phyloP scores from a whole-genome alignment of 2,113 vertebrate genomes.

The Actenoides hombroni region DNA sequence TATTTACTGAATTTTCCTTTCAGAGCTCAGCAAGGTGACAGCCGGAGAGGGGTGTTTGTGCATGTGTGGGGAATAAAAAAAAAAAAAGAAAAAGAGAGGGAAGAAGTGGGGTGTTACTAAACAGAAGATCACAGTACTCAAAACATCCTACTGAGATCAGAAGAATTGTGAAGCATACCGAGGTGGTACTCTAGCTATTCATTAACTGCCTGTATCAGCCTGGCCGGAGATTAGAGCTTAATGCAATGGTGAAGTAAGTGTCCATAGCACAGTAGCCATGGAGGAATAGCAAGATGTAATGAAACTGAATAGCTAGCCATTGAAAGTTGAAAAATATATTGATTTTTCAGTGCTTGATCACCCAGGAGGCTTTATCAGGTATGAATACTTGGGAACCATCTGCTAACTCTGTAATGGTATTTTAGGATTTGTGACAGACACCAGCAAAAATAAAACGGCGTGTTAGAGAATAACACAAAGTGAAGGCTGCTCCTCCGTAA shows the following conservation, averaged over 20 bases:
- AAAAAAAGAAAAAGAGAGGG: constrained; percentile 2
- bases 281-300: constrained; percentile 70
- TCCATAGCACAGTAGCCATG: constrained; percentile 63
- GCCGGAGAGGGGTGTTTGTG: constrained; percentile 56
- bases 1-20: constrained; percentile 45
- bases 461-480: constrained; percentile 62
- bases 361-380: constrained; percentile 70
- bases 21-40: constrained; percentile 53
- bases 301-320: constrained; percentile 68
- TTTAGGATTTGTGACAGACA: constrained; percentile 73
- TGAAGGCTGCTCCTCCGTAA: constrained; percentile 17
- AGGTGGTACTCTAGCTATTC: constrained; percentile 58
- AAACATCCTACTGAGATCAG: constrained; percentile 73
- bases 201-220: constrained; percentile 63
- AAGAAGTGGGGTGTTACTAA: constrained; percentile 67
- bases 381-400: constrained; percentile 56
- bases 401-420: constrained; percentile 67
- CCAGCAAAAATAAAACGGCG: constrained; percentile 58
- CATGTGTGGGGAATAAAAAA: constrained; percentile 33
- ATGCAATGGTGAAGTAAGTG: constrained; percentile 67
- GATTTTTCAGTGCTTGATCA: constrained; percentile 73
- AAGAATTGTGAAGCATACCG: constrained; percentile 55
- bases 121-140: constrained; percentile 68
- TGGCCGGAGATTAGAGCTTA: constrained; percentile 68
- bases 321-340: constrained; percentile 74